Percentiles rank a stretch among this genome's conserved stretches.
These are phyloP conservation scores for Dynastes tityus DNA, from an alignment of 2,888 invertebrate species.

Conservation along the genomic window DNA sequence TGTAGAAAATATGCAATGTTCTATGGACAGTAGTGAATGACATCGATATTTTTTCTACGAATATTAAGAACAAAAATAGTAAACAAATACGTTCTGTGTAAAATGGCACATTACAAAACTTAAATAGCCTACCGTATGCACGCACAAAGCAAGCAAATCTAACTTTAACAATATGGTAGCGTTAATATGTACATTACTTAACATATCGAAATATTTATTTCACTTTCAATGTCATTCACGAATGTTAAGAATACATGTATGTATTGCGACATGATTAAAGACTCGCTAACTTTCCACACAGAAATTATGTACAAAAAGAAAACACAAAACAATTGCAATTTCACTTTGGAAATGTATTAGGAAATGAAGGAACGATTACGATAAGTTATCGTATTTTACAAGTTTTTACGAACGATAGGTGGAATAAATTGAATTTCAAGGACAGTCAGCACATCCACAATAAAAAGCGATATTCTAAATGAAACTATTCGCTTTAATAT, in stretches of 20 bases:
- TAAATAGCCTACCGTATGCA: conserved; percentile 9
- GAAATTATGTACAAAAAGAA: conserved; percentile 21
- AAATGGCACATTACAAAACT: conserved; percentile 28
- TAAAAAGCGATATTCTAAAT: conserved; percentile 56
- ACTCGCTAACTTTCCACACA: conserved; percentile 57
- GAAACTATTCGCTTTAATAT: conserved; percentile 56
- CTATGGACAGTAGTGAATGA: conserved; percentile 9
- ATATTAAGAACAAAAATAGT: conserved; percentile 29
- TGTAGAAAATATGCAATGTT: neutral
- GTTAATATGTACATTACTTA: conserved; percentile 31
- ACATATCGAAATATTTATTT: conserved; percentile 59
- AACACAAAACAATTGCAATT: neutral
- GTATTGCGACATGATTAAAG: conserved; percentile 62
- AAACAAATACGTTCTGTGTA: conserved; percentile 22
- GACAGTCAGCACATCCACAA: conserved; percentile 43
- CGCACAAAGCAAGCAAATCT: conserved; percentile 29
- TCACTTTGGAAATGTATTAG: conserved; percentile 27
- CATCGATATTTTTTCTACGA: conserved; percentile 31
- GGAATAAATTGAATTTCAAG: conserved; percentile 52
- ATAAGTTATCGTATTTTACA: conserved; percentile 42
- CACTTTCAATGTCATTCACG: conserved; percentile 65
- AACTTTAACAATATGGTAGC: conserved; percentile 43
- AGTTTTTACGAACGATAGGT: conserved; percentile 49
- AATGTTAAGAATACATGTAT: conserved; percentile 53
- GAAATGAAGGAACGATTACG: conserved; percentile 44